Evolutionary conservation across 1,140 invertebrate genomes (phyloP).

Genomic region (Aradophagus sp.): DNA sequence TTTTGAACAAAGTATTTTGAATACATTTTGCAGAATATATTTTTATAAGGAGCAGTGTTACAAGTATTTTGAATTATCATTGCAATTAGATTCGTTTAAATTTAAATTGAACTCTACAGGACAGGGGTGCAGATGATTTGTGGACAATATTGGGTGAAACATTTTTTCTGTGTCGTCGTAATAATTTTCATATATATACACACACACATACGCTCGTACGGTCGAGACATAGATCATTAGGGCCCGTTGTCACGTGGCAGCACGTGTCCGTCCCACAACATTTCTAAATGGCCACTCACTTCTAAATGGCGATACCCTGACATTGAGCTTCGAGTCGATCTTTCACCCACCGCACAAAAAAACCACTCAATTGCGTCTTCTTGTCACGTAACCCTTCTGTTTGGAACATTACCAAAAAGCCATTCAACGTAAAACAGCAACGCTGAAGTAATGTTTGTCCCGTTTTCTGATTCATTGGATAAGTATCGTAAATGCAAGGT

Average conservation of each 20-base stretch:
- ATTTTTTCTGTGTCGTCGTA: slow-evolving; percentile 65
- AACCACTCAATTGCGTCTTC: slow-evolving; percentile 68
- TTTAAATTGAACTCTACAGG: slow-evolving; percentile 1
- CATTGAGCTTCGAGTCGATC: slow-evolving; percentile 32
- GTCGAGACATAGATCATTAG: slow-evolving; percentile 70
- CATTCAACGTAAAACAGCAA: slow-evolving; percentile 58
- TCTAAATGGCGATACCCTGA: slow-evolving; percentile 31
- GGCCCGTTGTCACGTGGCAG: slow-evolving; percentile 67
- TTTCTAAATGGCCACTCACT: slow-evolving; percentile 38
- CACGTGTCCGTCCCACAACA: slow-evolving; percentile 66
- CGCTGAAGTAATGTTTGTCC: slow-evolving; percentile 1
- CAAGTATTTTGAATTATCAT: too few relatives aligned
- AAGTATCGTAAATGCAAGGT: too few relatives aligned
- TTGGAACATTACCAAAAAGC: slow-evolving; percentile 60
- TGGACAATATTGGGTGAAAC: slow-evolving; percentile 55
- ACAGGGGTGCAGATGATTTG: slow-evolving; percentile 43
- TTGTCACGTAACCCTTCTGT: slow-evolving; percentile 63
- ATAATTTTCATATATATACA: slow-evolving; percentile 67
- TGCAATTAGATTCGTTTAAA: slow-evolving; percentile 9
- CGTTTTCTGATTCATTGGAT: slow-evolving; percentile 6
- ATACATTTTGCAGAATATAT: too few relatives aligned
- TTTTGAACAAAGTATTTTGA: too few relatives aligned
- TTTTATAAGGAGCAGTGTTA: too few relatives aligned
- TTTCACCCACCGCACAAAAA: slow-evolving; percentile 67
- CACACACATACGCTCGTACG: slow-evolving; percentile 46